Percentiles rank a stretch among this genome's conserved stretches.
These are phyloP conservation scores for Drosophila ficusphila DNA, from an alignment of 1,140 invertebrate species.

Conservation along the genomic window DNA sequence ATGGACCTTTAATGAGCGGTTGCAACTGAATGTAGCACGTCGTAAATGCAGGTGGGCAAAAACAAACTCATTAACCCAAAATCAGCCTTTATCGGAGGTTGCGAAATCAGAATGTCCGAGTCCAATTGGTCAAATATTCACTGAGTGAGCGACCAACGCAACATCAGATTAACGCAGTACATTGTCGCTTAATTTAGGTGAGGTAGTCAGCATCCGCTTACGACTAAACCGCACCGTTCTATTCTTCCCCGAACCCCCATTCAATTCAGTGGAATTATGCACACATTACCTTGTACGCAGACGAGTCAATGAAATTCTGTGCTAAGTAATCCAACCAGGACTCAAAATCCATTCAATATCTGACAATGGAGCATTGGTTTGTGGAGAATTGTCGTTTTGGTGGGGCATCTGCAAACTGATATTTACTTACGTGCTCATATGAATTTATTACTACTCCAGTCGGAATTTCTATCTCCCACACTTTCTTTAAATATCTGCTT, in stretches of 20 bases:
- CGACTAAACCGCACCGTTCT: not conserved
- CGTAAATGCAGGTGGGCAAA: constrained; percentile 25
- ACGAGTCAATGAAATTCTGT: constrained; percentile 55
- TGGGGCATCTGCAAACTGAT: not conserved
- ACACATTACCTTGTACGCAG: constrained; percentile 1
- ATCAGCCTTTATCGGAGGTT: constrained; percentile 22
- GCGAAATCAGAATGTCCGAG: constrained; percentile 1
- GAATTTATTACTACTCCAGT: too few relatives aligned
- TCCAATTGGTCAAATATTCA: constrained; percentile 48
- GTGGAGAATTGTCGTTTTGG: constrained; percentile 7
- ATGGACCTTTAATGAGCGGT: not conserved
- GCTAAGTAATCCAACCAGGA: constrained; percentile 34
- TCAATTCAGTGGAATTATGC: not conserved
- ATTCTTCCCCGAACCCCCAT: not conserved
- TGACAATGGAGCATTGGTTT: constrained; percentile 17
- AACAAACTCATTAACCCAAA: constrained; percentile 53
- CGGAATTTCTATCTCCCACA: too few relatives aligned
- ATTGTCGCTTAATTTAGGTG: constrained; percentile 56
- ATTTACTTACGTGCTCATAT: too few relatives aligned
- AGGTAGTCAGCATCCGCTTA: constrained; percentile 9
- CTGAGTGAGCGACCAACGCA: constrained; percentile 13
- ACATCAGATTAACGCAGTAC: constrained; percentile 44
- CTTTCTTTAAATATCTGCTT: constrained; percentile 22
- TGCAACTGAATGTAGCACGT: too few relatives aligned
- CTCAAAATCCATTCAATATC: constrained; percentile 38